phyloP scores from a whole-genome alignment of 2,888 invertebrate genomes.

The Mesorhabditis spiculigera region DNA sequence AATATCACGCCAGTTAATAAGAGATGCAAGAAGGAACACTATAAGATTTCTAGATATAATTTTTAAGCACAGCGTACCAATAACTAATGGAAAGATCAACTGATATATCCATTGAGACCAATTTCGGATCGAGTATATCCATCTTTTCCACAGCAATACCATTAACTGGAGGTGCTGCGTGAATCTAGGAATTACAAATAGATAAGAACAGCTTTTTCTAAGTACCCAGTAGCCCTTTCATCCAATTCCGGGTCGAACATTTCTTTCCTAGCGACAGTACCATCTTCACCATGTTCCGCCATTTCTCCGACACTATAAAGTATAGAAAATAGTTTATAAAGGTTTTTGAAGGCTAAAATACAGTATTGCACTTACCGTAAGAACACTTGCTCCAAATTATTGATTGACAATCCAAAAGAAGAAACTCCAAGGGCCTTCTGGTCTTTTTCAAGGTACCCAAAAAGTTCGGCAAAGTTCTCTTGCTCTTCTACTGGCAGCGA shows the following conservation, averaged over 20 bases:
- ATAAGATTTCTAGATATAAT: not conserved
- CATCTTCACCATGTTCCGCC: constrained; percentile 21
- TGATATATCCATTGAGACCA: constrained; percentile 4
- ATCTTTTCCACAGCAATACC: constrained; percentile 4
- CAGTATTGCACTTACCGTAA: constrained; percentile 18
- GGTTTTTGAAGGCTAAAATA: not conserved
- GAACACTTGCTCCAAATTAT: constrained; percentile 53
- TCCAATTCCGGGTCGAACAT: constrained; percentile 3
- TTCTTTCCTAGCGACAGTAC: not conserved
- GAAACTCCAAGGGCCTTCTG: constrained; percentile 21
- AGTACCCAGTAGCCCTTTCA: not conserved
- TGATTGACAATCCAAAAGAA: constrained; percentile 48
- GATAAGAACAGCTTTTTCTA: not conserved
- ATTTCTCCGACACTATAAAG: constrained; percentile 34
- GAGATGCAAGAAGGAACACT: too few species aligned
- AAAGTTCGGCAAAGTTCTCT: constrained; percentile 21
- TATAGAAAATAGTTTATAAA: not conserved
- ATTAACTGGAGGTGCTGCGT: not conserved
- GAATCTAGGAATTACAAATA: not conserved
- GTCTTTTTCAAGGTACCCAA: constrained; percentile 37
- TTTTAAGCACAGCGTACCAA: not conserved
- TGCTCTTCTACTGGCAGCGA: constrained; percentile 21
- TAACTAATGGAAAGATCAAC: not conserved
- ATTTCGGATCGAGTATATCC: not conserved
- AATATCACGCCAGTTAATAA: too few species aligned